These are phyloP conservation scores for Podarcis siculus DNA, from an alignment of 2,797 vertebrate genomes.

Conservation along the genomic window DNA sequence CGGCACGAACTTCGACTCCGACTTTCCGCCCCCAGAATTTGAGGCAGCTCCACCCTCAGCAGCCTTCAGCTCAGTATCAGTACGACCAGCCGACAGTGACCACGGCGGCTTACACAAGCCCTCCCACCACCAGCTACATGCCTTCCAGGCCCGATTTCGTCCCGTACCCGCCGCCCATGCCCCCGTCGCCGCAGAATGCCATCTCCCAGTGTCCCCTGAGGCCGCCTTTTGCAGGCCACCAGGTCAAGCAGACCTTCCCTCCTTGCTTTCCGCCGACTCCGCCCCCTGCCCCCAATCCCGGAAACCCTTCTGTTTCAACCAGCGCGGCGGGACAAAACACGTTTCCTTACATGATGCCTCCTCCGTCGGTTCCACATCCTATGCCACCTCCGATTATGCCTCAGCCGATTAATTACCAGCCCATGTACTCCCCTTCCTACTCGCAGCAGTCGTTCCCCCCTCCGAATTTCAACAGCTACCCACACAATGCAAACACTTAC, in stretches of 20 bases:
- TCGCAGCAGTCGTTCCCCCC: conserved; percentile 85
- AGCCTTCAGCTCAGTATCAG: conserved; percentile 83
- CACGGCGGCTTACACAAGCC: conserved; percentile 80
- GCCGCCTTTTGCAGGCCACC: conserved; percentile 85
- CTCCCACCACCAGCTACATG: conserved; percentile 82
- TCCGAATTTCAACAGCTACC: conserved; percentile 84
- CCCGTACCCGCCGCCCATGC: conserved; percentile 86
- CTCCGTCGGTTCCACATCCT: conserved; percentile 83
- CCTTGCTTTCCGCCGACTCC: conserved; percentile 89
- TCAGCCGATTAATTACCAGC: conserved; percentile 81
- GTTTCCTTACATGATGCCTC: conserved; percentile 92
- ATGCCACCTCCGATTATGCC: conserved; percentile 85
- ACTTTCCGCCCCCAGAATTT: conserved; percentile 85
- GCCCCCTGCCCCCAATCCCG: conserved; percentile 83
- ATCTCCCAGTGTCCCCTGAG: conserved; percentile 85
- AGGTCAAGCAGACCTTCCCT: conserved; percentile 85
- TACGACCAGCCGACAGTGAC: conserved; percentile 84
- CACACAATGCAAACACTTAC: conserved; percentile 81
- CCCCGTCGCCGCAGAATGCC: conserved; percentile 79
- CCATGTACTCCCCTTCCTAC: conserved; percentile 86
- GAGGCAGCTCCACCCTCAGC: conserved; percentile 84
- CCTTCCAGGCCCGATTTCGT: conserved; percentile 88
- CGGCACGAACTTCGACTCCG: conserved; percentile 81
- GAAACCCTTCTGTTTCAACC: conserved; percentile 73
- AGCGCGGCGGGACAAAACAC: conserved; percentile 80